Base-by-base conservation (phyloP, 2,888 invertebrate species). In the Yponomeuta cagnagella region DNA sequence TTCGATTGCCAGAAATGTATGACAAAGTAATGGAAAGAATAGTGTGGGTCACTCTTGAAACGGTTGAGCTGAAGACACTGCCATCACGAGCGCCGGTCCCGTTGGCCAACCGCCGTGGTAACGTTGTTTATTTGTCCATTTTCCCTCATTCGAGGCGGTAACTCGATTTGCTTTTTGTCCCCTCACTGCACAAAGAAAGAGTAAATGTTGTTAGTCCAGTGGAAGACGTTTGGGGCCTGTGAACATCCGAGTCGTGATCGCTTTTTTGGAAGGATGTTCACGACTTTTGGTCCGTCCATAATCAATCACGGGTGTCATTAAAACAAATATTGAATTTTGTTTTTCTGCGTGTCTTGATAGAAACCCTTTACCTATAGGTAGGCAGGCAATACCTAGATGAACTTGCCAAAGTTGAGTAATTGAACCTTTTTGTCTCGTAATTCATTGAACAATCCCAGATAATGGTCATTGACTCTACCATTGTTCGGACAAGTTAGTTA, bases 91-190 rank as follows among this genome's bases (percentile, higher is more conserved):
- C 88, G 85, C 15, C 52, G 84, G 81, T 84, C 84, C 84, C 86
- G 83, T 78, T 86, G 84, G 82, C 84, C 90, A 89, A 90, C 87
- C 86, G 86, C 89, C 89, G 89, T 89, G 86, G 78, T 91, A 91
- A 91, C 90, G 82, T 84, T 89, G 82, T 92, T 91, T 90, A 90
- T 91, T 84, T 82, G 90, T 90, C 81, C 88, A 91, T 92, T 92
- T 89, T 89, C 83, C 90, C 89, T 90, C 88, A 90, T 92, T 91
- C 88, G 85, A 80, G 52, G 75, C 82, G 78, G 87, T 92, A 92
- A 92, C 92, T 92, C 87, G 92, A 92, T 92, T 92, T 91, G 87
- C 84, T 92, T 92, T 92, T 92, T 90, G 86, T 89, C 52, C 52
- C 5, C 52, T 77, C 80, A 74, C 72, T 71, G 72, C 71, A 75